Conservation (phyloP, 2,113 vertebrate species). For the Sylvietta virens region DNA sequence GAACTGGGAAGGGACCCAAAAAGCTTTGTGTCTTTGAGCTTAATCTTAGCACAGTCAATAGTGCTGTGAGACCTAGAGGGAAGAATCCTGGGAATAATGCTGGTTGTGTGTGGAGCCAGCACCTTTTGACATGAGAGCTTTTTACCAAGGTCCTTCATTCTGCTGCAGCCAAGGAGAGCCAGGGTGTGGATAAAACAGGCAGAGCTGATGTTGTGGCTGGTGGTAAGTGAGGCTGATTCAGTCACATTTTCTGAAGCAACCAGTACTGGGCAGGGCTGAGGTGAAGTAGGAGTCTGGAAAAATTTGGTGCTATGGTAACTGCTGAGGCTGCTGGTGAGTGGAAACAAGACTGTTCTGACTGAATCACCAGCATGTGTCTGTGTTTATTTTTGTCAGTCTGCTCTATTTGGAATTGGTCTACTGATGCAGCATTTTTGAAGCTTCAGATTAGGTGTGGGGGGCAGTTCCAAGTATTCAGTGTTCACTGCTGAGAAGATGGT, state of each 20-base stretch:
- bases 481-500: neutral
- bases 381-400: neutral
- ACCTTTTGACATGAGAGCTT: neutral
- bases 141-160: neutral
- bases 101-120: neutral
- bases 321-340: neutral
- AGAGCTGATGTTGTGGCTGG: neutral
- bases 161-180: neutral
- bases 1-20: neutral
- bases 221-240: neutral
- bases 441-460: neutral
- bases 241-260: neutral
- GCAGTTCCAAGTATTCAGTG: neutral
- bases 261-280: neutral
- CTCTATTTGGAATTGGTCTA: neutral
- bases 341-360: neutral
- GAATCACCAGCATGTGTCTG: constrained; percentile 8
- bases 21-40: neutral
- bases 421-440: neutral
- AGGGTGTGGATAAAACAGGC: neutral
- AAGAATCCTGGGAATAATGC: neutral
- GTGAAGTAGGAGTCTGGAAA: neutral
- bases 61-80: neutral
- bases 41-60: neutral
- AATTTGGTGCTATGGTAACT: constrained; percentile 34